A percentile compares a stretch with the other conserved stretches of the same genome.
These are phyloP conservation scores for Kradibia gibbosae DNA, from an alignment of 1,140 invertebrate species.

Conservation along the genomic window DNA sequence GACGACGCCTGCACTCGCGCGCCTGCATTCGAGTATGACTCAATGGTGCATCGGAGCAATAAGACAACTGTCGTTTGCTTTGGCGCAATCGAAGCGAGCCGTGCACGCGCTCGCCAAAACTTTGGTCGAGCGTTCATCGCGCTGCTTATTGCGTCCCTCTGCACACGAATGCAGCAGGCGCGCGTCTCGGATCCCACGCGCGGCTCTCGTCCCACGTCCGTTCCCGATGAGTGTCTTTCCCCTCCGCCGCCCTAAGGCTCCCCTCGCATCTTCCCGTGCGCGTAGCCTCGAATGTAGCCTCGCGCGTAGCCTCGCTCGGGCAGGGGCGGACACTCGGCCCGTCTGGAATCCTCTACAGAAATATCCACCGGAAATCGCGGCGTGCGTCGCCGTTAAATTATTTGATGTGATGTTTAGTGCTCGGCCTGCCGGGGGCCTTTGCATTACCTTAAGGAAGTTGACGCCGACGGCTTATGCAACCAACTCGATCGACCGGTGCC, in stretches of 20 bases:
- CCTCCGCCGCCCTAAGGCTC: slow-evolving; percentile 49
- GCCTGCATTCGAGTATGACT: not conserved
- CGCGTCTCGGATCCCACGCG: slow-evolving; percentile 60
- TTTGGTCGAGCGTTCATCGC: slow-evolving; percentile 4
- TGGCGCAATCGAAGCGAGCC: not conserved
- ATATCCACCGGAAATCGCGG: slow-evolving; percentile 46
- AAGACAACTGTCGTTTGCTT: not conserved
- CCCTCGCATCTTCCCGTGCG: slow-evolving; percentile 53
- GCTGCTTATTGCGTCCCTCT: too few relatives aligned
- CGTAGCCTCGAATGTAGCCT: not conserved
- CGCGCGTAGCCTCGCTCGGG: not conserved
- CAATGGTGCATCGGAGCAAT: not conserved
- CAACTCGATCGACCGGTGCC: slow-evolving; percentile 20
- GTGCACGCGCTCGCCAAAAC: slow-evolving; percentile 48
- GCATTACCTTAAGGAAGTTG: slow-evolving; percentile 6
- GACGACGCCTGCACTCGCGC: not conserved
- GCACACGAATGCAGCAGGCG: not conserved
- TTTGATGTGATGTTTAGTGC: slow-evolving; percentile 43
- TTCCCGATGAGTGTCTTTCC: slow-evolving; percentile 50
- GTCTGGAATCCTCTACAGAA: slow-evolving; percentile 40
- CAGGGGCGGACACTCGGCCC: slow-evolving; percentile 33
- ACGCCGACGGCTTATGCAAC: slow-evolving; percentile 24
- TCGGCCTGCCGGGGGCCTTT: not conserved
- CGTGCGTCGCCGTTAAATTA: slow-evolving; percentile 30
- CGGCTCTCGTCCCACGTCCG: slow-evolving; percentile 64